Evolutionary conservation across 1,140 invertebrate genomes (phyloP).

Genomic region (Meteorus sp.): DNA sequence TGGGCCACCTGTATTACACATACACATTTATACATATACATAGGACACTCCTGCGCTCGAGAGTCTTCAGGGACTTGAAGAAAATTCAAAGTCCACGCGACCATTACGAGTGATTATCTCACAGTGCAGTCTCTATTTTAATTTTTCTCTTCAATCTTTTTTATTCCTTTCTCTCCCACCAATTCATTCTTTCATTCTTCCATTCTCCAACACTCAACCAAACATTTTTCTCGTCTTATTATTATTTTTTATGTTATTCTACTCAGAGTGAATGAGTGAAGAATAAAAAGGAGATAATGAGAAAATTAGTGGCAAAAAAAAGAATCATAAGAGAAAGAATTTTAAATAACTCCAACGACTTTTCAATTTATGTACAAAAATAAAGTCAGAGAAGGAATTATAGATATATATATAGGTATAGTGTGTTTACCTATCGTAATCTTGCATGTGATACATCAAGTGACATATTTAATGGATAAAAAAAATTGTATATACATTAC

Average conservation of each 20-base stretch:
- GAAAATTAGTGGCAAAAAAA: too few species aligned
- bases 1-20: not conserved
- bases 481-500: conserved; percentile 13
- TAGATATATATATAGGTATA: not conserved
- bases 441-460: conserved; percentile 5
- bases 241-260: too few species aligned
- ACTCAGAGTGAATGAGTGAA: too few species aligned
- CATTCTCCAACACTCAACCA: too few species aligned
- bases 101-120: conserved; percentile 4
- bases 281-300: too few species aligned
- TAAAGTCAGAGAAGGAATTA: conserved; percentile 1
- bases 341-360: too few species aligned
- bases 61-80: not conserved
- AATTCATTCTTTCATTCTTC: too few species aligned
- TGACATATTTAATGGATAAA: conserved; percentile 23
- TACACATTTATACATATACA: not conserved
- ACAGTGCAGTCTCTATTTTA: not conserved
- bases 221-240: too few species aligned
- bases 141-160: not conserved
- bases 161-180: not conserved
- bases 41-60: not conserved
- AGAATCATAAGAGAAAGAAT: too few species aligned
- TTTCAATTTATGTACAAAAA: too few species aligned
- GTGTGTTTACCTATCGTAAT: not conserved
- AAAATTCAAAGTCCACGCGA: not conserved